These are phyloP conservation scores for Corythaixoides concolor DNA, from an alignment of 2,113 vertebrate species.

Conservation along the genomic window DNA sequence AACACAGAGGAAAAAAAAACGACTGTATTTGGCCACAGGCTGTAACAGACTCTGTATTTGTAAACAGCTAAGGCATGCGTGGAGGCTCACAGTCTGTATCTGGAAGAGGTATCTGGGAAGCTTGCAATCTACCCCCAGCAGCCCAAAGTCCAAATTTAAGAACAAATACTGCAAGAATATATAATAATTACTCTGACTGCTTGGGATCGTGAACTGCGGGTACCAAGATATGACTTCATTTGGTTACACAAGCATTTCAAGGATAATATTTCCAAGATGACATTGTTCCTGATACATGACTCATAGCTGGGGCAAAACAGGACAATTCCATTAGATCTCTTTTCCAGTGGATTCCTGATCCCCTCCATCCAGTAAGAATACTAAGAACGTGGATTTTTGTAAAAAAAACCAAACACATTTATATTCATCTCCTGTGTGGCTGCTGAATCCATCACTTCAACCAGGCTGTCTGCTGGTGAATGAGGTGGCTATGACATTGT, in stretches of 20 bases:
- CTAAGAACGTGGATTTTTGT: not conserved
- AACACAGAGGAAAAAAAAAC: not conserved
- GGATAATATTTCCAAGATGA: not conserved
- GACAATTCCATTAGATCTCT: not conserved
- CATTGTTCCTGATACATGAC: not conserved
- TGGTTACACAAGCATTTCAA: not conserved
- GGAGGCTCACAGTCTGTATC: not conserved
- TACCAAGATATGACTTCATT: not conserved
- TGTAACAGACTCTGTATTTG: not conserved
- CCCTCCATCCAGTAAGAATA: not conserved
- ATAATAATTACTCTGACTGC: not conserved
- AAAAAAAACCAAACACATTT: not conserved
- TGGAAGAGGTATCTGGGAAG: not conserved
- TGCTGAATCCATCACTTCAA: not conserved
- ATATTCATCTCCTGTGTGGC: not conserved
- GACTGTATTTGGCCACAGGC: not conserved
- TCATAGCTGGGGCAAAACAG: not conserved
- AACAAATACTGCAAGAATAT: not conserved
- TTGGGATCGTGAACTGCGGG: not conserved
- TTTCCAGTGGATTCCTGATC: not conserved
- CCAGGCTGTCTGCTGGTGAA: not conserved
- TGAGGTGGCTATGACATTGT: not conserved
- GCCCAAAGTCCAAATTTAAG: not conserved
- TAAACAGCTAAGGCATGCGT: not conserved
- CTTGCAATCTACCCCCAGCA: not conserved